A percentile compares a stretch with the other conserved stretches of the same genome.
These are phyloP conservation scores for Litoditis marina DNA, from an alignment of 2,888 invertebrate species.

Conservation along the genomic window DNA sequence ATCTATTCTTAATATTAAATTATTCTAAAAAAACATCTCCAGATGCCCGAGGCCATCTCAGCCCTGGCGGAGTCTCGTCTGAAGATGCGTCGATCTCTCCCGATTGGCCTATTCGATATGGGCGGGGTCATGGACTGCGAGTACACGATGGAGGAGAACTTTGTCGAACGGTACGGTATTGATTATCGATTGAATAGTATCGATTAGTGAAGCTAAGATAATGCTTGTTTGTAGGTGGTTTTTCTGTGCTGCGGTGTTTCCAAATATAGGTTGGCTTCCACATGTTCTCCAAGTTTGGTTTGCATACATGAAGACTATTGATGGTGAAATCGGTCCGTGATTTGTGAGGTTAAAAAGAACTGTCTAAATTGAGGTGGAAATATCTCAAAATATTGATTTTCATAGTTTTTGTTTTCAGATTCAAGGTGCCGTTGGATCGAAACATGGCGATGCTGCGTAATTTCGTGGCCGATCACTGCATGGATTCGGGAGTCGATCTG, in stretches of 20 bases:
- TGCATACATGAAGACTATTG: no score
- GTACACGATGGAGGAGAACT: conserved; percentile 43
- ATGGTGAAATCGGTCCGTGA: no score
- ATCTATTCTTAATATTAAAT: conserved; percentile 1
- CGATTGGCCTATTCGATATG: conserved; percentile 48
- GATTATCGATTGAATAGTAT: no score
- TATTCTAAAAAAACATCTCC: not conserved
- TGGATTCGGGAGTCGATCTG: conserved; percentile 81
- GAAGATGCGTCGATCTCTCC: conserved; percentile 33
- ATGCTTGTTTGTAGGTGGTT: no score
- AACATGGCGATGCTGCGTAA: conserved; percentile 35
- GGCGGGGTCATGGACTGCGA: conserved; percentile 37
- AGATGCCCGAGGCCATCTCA: conserved; percentile 29
- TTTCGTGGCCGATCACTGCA: conserved; percentile 64
- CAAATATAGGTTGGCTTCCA: no score
- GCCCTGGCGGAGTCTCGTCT: conserved; percentile 20
- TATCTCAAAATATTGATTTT: conserved; percentile 2
- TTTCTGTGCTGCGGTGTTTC: no score
- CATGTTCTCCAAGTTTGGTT: no score
- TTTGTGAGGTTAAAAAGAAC: no score
- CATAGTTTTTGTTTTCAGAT: conserved; percentile 21
- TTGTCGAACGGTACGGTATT: conserved; percentile 35
- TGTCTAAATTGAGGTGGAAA: no score
- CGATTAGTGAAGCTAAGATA: no score
- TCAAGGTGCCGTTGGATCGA: conserved; percentile 37